phyloP scores from a whole-genome alignment of 2,113 vertebrate genomes.

The Lasiurus cinereus region DNA sequence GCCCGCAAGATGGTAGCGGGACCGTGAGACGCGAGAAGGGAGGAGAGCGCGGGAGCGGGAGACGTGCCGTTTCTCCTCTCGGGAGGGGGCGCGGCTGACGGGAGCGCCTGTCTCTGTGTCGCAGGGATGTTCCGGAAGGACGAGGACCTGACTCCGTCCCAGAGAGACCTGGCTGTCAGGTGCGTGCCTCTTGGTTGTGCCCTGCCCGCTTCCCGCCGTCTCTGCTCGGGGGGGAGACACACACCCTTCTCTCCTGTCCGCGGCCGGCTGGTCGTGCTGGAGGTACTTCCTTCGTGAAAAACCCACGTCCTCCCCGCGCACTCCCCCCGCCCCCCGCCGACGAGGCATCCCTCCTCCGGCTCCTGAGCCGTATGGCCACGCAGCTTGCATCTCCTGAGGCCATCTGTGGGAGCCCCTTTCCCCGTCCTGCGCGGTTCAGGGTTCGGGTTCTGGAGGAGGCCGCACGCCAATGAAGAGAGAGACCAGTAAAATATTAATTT shows the following conservation, averaged over 20 bases:
- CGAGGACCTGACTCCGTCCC: constrained; percentile 93
- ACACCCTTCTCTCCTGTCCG: accelerated
- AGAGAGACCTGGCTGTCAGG: constrained; percentile 97
- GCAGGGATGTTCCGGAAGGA: constrained; percentile 95
- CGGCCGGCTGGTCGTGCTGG: not conserved
- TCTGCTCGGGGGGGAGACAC: not conserved
- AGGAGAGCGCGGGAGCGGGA: not conserved
- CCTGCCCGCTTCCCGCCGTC: accelerated
- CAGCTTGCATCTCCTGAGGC: not conserved
- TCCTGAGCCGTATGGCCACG: accelerated
- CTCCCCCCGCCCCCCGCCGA: no score
- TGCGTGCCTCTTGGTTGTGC: constrained; percentile 62
- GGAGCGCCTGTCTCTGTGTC: constrained; percentile 43
- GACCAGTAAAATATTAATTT: no score
- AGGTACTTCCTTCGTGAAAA: not conserved
- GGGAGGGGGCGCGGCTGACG: not conserved
- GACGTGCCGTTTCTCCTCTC: not conserved
- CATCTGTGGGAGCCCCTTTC: no score
- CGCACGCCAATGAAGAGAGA: no score
- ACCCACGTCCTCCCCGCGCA: not conserved
- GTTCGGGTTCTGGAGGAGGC: no score
- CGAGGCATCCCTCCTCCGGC: not conserved
- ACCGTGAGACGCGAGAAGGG: no score
- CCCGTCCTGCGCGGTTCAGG: no score
- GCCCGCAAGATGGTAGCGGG: no score